Percentiles rank a stretch among this genome's conserved stretches.
phyloP scores from a whole-genome alignment of 1,140 invertebrate genomes.

The Mactra quadrangularis region DNA sequence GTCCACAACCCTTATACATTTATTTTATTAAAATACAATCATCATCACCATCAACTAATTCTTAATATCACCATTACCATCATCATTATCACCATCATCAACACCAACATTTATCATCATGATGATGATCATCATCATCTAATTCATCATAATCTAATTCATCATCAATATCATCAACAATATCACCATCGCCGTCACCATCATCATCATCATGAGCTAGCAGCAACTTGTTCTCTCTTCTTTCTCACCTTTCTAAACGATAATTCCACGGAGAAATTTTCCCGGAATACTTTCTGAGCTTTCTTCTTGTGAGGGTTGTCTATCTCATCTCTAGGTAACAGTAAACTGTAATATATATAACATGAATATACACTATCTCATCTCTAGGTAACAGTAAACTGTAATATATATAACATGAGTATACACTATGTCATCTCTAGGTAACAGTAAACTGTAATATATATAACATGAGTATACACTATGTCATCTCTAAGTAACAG shows the following conservation, averaged over 20 bases:
- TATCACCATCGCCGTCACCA: constrained; percentile 50
- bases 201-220: constrained; percentile 24
- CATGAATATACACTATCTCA: too few species aligned
- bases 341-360: constrained; percentile 77
- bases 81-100: constrained; percentile 51
- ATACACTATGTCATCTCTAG: too few species aligned
- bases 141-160: constrained; percentile 49
- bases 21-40: too few species aligned
- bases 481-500: too few species aligned
- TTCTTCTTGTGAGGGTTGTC: constrained; percentile 86
- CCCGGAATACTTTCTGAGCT: constrained; percentile 83
- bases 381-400: too few species aligned
- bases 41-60: neutral
- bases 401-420: too few species aligned
- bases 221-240: neutral
- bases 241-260: constrained; percentile 74
- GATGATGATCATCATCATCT: constrained; percentile 56
- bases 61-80: neutral
- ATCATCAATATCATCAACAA: constrained; percentile 47
- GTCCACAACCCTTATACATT: too few species aligned
- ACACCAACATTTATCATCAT: too few species aligned
- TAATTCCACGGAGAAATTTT: constrained; percentile 83
- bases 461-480: too few species aligned
- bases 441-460: too few species aligned
- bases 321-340: constrained; percentile 83